Evolutionary conservation across 64 coral and sea anemone genomes (phyloP).

Genomic region (Montipora efflorescens): DNA sequence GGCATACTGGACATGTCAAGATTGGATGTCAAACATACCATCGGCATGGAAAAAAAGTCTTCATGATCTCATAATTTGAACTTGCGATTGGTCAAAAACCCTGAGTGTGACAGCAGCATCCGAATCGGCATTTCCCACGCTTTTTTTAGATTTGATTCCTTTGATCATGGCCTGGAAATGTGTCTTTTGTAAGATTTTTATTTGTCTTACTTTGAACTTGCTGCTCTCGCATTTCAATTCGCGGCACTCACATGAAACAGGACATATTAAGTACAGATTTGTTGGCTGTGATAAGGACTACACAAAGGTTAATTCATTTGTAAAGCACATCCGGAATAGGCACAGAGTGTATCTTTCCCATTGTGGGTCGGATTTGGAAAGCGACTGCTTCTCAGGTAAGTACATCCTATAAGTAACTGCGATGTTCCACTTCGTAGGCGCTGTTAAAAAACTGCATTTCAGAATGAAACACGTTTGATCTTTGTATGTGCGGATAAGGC

Average conservation of each 20-base stretch:
- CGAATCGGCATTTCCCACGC: neutral
- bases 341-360: slow-evolving; percentile 28
- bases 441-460: neutral
- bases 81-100: slow-evolving; percentile 10
- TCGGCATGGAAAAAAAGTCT: neutral
- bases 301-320: slow-evolving; percentile 53
- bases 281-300: slow-evolving; percentile 31
- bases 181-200: slow-evolving; percentile 16
- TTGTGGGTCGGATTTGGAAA: neutral
- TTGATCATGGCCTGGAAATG: slow-evolving; percentile 41
- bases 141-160: slow-evolving; percentile 1
- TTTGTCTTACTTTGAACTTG: slow-evolving; percentile 10
- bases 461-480: neutral
- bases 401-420: neutral
- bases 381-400: slow-evolving; percentile 6
- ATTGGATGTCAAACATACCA: neutral
- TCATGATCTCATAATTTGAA: neutral
- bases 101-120: neutral
- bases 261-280: slow-evolving; percentile 42
- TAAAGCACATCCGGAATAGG: slow-evolving; percentile 46
- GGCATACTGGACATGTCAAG: no score
- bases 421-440: slow-evolving; percentile 8
- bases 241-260: neutral
- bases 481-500: neutral
- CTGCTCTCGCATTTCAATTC: slow-evolving; percentile 48